Conservation (phyloP, 1,140 invertebrate genomes). For the Drosophila nebulosa region DNA sequence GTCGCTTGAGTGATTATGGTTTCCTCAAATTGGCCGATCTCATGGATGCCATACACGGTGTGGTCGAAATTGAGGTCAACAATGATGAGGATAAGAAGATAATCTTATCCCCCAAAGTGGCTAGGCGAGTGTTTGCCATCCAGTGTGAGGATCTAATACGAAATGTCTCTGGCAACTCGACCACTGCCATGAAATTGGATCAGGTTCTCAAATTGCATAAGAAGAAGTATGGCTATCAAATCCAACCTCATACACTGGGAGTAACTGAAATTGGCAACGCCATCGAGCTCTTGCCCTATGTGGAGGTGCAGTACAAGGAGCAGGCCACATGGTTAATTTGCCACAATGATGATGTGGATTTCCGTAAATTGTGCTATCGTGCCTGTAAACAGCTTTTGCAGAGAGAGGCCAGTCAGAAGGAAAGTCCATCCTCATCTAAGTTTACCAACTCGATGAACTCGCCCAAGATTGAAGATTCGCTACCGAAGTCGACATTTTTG, state of each 20-base stretch:
- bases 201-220: slow-evolving; percentile 74
- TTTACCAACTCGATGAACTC: not conserved
- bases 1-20: slow-evolving; percentile 95
- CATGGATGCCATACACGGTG: slow-evolving; percentile 94
- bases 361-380: slow-evolving; percentile 61
- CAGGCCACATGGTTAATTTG: slow-evolving; percentile 64
- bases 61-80: slow-evolving; percentile 84
- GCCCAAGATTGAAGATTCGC: not conserved
- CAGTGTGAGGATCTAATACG: slow-evolving; percentile 69
- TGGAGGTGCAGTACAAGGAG: slow-evolving; percentile 63
- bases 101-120: slow-evolving; percentile 62
- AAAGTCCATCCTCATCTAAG: not conserved
- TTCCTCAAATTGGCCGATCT: slow-evolving; percentile 95
- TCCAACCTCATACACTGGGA: slow-evolving; percentile 65
- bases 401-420: slow-evolving; percentile 9
- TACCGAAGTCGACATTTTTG: slow-evolving; percentile 43
- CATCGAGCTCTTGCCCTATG: slow-evolving; percentile 67
- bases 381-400: slow-evolving; percentile 54
- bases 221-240: slow-evolving; percentile 79
- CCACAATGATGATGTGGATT: slow-evolving; percentile 64
- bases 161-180: slow-evolving; percentile 49
- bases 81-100: slow-evolving; percentile 78
- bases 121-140: slow-evolving; percentile 70
- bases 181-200: slow-evolving; percentile 66
- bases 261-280: slow-evolving; percentile 53